phyloP scores from a whole-genome alignment of 1,140 invertebrate genomes.

The Bactericera cockerelli region DNA sequence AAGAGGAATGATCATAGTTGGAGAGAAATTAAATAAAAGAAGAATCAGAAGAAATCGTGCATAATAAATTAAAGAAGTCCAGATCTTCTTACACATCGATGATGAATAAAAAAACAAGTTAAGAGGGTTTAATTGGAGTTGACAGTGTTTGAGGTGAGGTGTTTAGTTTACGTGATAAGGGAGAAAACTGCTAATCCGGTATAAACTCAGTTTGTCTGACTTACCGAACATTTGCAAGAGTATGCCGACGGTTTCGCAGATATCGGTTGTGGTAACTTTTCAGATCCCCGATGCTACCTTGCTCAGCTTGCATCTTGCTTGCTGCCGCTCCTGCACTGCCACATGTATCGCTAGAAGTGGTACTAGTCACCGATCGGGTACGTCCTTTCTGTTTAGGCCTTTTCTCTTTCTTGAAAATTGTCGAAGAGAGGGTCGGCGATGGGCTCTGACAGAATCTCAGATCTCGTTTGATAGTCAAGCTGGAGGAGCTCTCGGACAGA shows the following conservation, averaged over 20 bases:
- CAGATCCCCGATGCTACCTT: slow-evolving; percentile 69
- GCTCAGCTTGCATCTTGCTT: slow-evolving; percentile 69
- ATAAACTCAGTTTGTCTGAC: too few relatives aligned
- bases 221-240: slow-evolving; percentile 75
- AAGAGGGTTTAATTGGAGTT: too few relatives aligned
- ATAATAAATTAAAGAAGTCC: too few relatives aligned
- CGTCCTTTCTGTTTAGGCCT: slow-evolving; percentile 28
- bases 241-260: slow-evolving; percentile 64
- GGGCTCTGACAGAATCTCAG: slow-evolving; percentile 7
- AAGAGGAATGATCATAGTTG: too few relatives aligned
- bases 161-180: too few relatives aligned
- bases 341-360: slow-evolving; percentile 25
- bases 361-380: slow-evolving; percentile 31
- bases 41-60: too few relatives aligned
- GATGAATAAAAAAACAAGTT: too few relatives aligned
- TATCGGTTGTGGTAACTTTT: slow-evolving; percentile 70
- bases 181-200: too few relatives aligned
- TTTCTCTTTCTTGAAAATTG: not conserved
- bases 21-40: too few relatives aligned
- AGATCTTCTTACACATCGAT: too few relatives aligned
- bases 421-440: slow-evolving; percentile 10
- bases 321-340: slow-evolving; percentile 28
- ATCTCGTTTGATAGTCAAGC: slow-evolving; percentile 15
- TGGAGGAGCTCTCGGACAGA: slow-evolving; percentile 16
- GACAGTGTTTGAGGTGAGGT: too few relatives aligned